Evolutionary conservation across 2,797 vertebrate species (phyloP).

Genomic region (Muscicapa striata): DNA sequence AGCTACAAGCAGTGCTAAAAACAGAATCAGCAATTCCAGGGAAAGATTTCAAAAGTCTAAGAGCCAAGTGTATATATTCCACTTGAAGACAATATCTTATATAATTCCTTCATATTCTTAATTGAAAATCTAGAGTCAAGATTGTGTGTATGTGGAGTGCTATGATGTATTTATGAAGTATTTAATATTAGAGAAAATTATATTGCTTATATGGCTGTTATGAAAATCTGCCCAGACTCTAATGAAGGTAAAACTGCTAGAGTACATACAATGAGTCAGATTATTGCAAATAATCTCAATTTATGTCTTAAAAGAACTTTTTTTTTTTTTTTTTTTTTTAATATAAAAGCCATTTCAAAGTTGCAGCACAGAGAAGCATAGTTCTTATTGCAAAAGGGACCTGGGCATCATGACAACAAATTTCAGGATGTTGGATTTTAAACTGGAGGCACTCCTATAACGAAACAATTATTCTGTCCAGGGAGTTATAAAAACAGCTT

Average conservation of each 20-base stretch:
- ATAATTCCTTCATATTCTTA: background rate
- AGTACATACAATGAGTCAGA: background rate
- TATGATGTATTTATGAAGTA: background rate
- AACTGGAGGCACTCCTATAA: background rate
- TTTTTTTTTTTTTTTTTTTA: background rate
- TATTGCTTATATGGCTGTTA: background rate
- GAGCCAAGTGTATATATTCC: background rate
- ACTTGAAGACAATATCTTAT: background rate
- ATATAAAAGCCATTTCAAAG: background rate
- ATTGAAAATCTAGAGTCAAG: background rate
- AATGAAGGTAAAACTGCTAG: constrained; percentile 49
- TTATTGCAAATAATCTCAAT: background rate
- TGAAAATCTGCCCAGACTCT: background rate
- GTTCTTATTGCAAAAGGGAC: constrained; percentile 1
- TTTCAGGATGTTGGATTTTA: constrained; percentile 28
- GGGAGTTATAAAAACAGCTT: background rate
- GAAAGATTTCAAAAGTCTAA: background rate
- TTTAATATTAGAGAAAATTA: background rate
- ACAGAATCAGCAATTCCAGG: background rate
- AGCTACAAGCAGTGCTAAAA: background rate
- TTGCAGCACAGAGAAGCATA: background rate
- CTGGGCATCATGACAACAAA: background rate
- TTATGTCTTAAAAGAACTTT: constrained; percentile 1
- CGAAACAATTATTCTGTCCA: background rate
- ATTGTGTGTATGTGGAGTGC: background rate